phyloP scores from a whole-genome alignment of 2,113 vertebrate genomes.

The Theristicus caerulescens region DNA sequence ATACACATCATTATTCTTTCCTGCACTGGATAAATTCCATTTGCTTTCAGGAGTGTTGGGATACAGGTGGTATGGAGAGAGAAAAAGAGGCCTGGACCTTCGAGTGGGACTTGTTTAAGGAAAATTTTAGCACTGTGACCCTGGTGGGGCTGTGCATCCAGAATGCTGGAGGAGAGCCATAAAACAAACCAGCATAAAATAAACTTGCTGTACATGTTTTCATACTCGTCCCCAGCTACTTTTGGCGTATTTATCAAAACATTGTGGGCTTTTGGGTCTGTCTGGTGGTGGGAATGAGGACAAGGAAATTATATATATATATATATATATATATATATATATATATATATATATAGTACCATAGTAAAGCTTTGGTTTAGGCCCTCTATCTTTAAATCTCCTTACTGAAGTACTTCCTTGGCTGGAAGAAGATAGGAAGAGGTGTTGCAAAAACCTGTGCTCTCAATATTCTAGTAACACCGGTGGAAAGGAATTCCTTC shows the following conservation, averaged over 20 bases:
- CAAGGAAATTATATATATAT: background rate
- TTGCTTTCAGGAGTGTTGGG: background rate
- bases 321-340: background rate
- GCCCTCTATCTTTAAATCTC: background rate
- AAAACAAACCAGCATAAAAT: background rate
- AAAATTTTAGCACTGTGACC: constrained; percentile 34
- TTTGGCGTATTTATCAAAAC: constrained; percentile 33
- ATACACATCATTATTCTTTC: background rate
- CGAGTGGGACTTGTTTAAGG: background rate
- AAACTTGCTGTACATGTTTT: constrained; percentile 20
- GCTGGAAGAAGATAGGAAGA: background rate
- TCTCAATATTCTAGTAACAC: background rate
- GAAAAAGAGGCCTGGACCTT: background rate
- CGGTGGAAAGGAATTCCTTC: background rate
- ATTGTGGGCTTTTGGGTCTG: background rate
- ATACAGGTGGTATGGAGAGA: background rate
- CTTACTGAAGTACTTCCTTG: background rate
- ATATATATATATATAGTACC: background rate
- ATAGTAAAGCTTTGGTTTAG: background rate
- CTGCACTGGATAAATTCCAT: background rate
- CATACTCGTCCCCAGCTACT: background rate
- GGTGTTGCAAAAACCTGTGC: background rate
- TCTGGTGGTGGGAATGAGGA: background rate
- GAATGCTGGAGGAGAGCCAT: constrained; percentile 12
- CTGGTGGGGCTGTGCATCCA: background rate